A percentile compares a stretch with the other conserved stretches of the same genome.
These are phyloP conservation scores for Chrysocyon brachyurus DNA, from an alignment of 2,797 vertebrate genomes.

Conservation along the genomic window DNA sequence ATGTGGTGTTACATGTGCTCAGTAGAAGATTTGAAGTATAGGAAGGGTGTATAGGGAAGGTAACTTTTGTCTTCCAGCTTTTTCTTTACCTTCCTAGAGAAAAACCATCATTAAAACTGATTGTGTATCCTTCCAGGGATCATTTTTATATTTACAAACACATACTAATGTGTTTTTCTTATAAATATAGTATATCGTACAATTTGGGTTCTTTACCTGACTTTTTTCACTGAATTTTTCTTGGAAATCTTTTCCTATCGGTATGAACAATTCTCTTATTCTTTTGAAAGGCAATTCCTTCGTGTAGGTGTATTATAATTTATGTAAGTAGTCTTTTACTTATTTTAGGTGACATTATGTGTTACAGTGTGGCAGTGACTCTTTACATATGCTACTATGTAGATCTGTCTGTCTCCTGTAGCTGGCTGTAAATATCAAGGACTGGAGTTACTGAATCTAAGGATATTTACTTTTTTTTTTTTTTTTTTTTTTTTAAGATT, in stretches of 20 bases:
- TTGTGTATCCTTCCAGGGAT: neutral
- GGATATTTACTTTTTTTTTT: neutral
- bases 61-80: neutral
- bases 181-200: neutral
- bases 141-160: neutral
- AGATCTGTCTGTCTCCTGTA: neutral
- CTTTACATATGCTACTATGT: neutral
- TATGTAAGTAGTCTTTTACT: neutral
- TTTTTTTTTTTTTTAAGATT: too few relatives aligned
- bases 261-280: neutral
- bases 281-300: conserved; percentile 12
- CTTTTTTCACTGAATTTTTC: neutral
- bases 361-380: neutral
- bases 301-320: neutral
- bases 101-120: neutral
- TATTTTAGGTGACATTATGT: conserved; percentile 20
- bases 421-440: neutral
- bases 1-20: neutral
- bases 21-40: neutral
- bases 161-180: neutral
- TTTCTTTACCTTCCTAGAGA: conserved; percentile 6
- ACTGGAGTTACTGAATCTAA: neutral
- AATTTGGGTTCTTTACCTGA: neutral
- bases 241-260: neutral
- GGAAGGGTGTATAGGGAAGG: neutral